Base-by-base conservation (phyloP, 2,888 invertebrate genomes). In the Gymnoscelis rufifasciata region DNA sequence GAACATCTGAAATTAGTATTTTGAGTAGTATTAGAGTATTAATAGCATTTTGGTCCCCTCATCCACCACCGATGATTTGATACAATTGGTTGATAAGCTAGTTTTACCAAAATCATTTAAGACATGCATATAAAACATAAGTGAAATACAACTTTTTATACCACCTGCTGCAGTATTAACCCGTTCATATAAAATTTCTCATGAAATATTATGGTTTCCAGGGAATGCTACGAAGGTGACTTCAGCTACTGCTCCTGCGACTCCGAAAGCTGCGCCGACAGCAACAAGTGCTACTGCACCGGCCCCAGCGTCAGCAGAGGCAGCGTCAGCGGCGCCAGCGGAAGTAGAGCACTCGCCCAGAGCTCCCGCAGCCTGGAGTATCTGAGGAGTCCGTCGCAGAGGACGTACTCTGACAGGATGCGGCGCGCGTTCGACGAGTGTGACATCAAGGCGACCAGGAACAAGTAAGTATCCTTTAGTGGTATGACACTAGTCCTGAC, bases 241-340 rank as follows among this genome's bases (percentile, higher is more conserved):
- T 75, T 82, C 66, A 87, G 88, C 54, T 92, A 90, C 65, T 96
- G 96, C 64, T 93, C 93, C 10, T 94, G 94, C 68, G 94, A 94
- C 64, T 95, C 95, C 0, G 96, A 96, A 71, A 95, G 95, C 64
- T 97, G 96, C 68, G 91, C 94, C 0, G 95, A 95, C 56, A 93
- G 93, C 61, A 95, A 95, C 73, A 96, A 96, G 74, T 96, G 96
- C 69, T 96, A 96, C 68, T 96, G 96, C 70, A 64, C 91, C 73
- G 68, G 81, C 4, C 35, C 35, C 7, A 19, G 35, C 70, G 82
- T 1, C 60, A 65, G 23, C 37, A 3, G 37, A 6, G 23, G 12
- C 11, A 15, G 35, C 3, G 35, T 10, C 7, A 8, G 26, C 7
- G 27, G 27, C 3, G 12, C 15, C 3, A 38, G 10, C 27, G 27